A percentile compares a stretch with the other conserved stretches of the same genome.
Conservation (phyloP, 2,888 invertebrate genomes). For the Mylabris sibirica region DNA sequence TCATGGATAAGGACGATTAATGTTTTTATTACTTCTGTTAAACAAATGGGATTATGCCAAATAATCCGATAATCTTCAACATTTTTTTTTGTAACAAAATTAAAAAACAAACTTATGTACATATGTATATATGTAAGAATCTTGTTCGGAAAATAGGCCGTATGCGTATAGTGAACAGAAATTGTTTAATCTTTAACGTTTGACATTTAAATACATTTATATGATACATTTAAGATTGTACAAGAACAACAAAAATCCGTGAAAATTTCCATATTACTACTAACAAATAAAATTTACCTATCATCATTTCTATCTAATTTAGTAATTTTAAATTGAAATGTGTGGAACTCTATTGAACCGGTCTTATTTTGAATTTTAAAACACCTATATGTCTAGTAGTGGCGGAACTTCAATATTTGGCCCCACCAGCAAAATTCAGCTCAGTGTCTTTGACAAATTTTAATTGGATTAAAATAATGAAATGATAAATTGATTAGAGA, state of each 20-base stretch:
- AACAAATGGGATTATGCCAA: not conserved
- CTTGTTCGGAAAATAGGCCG: not conserved
- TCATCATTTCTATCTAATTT: slow-evolving; percentile 1
- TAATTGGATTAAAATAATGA: too few relatives aligned
- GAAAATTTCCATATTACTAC: not conserved
- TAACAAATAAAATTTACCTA: not conserved
- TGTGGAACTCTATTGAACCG: slow-evolving; percentile 1
- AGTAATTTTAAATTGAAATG: not conserved
- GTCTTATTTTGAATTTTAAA: slow-evolving; percentile 8
- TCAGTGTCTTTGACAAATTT: too few relatives aligned
- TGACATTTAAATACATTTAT: not conserved
- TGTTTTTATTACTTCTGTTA: not conserved
- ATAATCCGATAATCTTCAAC: not conserved
- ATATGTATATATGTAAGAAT: too few relatives aligned
- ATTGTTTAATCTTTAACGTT: not conserved
- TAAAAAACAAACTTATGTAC: not conserved
- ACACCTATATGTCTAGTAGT: not conserved
- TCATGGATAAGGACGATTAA: not conserved
- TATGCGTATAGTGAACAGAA: not conserved
- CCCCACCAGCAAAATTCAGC: too few relatives aligned
- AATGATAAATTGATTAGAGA: too few relatives aligned
- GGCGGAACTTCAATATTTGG: too few relatives aligned
- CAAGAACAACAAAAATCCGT: not conserved
- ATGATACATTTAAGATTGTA: not conserved
- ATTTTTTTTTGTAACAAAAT: not conserved